Evolutionary conservation across 2,888 invertebrate species (phyloP).

Genomic region (Drosophila pegasa): DNA sequence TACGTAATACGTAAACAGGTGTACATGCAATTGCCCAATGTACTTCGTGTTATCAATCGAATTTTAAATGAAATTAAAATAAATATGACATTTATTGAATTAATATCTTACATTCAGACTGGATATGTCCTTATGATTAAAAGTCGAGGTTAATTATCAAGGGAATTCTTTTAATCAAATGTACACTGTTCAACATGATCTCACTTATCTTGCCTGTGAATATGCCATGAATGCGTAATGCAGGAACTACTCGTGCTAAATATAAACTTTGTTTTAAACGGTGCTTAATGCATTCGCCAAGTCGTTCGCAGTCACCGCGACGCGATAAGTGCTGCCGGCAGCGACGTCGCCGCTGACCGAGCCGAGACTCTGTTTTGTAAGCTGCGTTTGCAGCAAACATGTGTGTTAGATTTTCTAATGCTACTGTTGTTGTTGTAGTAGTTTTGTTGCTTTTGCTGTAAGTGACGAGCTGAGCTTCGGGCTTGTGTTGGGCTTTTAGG

Average conservation of each 20-base stretch:
- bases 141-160: too few relatives aligned
- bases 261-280: background rate
- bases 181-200: background rate
- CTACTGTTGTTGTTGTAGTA: conserved; percentile 13
- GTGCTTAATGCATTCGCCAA: conserved; percentile 1
- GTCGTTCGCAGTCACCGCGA: conserved; percentile 9
- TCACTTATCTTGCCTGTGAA: background rate
- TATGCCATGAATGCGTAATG: background rate
- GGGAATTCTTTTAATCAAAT: background rate
- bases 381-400: conserved; percentile 44
- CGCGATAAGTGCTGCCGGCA: conserved; percentile 2
- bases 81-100: too few relatives aligned
- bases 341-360: background rate
- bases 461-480: conserved; percentile 35
- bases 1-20: background rate
- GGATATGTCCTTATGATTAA: too few relatives aligned
- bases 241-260: background rate
- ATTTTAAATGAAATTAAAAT: too few relatives aligned
- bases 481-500: conserved; percentile 36
- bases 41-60: background rate
- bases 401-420: conserved; percentile 27
- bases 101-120: background rate
- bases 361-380: conserved; percentile 37
- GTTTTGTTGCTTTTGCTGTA: conserved; percentile 23
- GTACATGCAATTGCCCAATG: background rate